These are phyloP conservation scores for Eulithis testata DNA, from an alignment of 2,888 invertebrate species.

Conservation along the genomic window DNA sequence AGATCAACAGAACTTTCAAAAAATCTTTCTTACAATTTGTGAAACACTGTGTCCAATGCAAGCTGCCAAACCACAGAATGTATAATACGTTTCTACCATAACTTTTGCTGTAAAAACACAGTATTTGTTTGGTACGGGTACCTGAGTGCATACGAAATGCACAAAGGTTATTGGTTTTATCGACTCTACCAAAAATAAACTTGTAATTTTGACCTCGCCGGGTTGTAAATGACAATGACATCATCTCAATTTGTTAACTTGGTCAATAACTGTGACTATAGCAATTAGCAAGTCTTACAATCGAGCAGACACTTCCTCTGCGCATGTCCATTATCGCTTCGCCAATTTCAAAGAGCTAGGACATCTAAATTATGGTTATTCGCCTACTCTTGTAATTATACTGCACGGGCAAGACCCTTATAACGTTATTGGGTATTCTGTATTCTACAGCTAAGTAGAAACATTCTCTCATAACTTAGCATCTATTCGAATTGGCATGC, in stretches of 20 bases:
- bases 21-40: background rate
- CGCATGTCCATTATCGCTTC: background rate
- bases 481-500: conserved; percentile 24
- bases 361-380: background rate
- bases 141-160: conserved; percentile 3
- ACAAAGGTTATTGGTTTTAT: conserved; percentile 14
- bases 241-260: conserved; percentile 51
- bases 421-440: conserved; percentile 33
- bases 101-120: background rate
- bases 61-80: background rate
- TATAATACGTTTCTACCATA: background rate
- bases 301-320: background rate
- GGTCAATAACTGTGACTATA: conserved; percentile 35
- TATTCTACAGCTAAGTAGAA: conserved; percentile 30
- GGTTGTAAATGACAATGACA: conserved; percentile 49
- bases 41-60: background rate
- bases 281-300: conserved; percentile 11
- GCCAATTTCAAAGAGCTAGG: background rate
- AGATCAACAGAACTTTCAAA: background rate
- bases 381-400: background rate
- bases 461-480: conserved; percentile 28
- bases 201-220: conserved; percentile 16
- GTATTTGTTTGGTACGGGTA: background rate
- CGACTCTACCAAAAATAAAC: conserved; percentile 14
- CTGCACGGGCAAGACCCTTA: conserved; percentile 8